Evolutionary conservation across 2,888 invertebrate genomes (phyloP).

Genomic region (Drosophila maculinotata): DNA sequence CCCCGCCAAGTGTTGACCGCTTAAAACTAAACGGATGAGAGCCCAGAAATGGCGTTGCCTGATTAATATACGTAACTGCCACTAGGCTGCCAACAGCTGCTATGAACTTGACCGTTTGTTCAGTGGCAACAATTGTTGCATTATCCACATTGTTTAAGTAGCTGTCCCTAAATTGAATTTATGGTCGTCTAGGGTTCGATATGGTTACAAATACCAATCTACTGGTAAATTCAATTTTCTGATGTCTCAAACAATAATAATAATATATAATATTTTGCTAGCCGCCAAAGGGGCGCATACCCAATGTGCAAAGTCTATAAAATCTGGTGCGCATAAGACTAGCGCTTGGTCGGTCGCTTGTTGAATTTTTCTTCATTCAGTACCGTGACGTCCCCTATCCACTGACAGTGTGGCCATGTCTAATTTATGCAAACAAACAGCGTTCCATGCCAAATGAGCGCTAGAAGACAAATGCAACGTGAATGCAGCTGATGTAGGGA

Average conservation of each 20-base stretch:
- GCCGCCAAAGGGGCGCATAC: constrained; percentile 40
- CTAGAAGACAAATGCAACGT: constrained; percentile 51
- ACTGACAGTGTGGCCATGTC: constrained; percentile 29
- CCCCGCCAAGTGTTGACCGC: constrained; percentile 39
- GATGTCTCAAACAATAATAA: no score
- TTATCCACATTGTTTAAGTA: constrained; percentile 12
- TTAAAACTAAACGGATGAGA: constrained; percentile 47
- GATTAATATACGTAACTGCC: constrained; percentile 54
- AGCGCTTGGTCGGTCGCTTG: constrained; percentile 1
- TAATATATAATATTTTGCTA: no score
- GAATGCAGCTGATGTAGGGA: constrained; percentile 38
- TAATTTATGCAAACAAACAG: constrained; percentile 68
- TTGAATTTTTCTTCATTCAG: constrained; percentile 49
- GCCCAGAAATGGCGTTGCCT: constrained; percentile 5
- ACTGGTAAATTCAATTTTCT: constrained; percentile 72
- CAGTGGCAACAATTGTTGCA: constrained; percentile 44
- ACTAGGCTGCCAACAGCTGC: constrained; percentile 11
- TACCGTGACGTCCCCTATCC: neutral
- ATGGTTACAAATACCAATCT: constrained; percentile 67
- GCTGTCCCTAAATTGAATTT: constrained; percentile 64
- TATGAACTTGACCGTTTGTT: constrained; percentile 33
- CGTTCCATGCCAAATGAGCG: constrained; percentile 60
- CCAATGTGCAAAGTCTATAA: constrained; percentile 23
- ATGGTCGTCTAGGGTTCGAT: constrained; percentile 46
- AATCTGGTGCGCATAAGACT: constrained; percentile 18